phyloP scores from a whole-genome alignment of 2,888 invertebrate species.

The Cantharis lateralis region DNA sequence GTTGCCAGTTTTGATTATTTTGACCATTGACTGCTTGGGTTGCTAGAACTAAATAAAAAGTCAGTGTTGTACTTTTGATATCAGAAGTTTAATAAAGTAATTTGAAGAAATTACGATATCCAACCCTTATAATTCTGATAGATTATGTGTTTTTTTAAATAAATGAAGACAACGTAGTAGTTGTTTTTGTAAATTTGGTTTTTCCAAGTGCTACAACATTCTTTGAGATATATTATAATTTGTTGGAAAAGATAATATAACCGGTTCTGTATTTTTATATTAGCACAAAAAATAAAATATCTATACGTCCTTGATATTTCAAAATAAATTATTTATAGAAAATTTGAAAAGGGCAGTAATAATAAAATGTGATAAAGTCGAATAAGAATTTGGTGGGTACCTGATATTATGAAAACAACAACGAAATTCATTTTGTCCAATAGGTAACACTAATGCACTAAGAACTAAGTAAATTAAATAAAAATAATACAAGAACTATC shows the following conservation, averaged over 20 bases:
- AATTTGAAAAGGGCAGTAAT: neutral
- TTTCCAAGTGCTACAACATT: slow-evolving; percentile 16
- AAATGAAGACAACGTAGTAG: neutral
- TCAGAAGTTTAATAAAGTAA: neutral
- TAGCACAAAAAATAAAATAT: slow-evolving; percentile 1
- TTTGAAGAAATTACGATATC: neutral
- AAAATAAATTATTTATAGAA: slow-evolving; percentile 1
- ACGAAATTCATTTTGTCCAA: slow-evolving; percentile 10
- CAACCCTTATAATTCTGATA: neutral
- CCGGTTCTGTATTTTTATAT: slow-evolving; percentile 11
- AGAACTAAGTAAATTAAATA: neutral
- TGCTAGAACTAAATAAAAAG: slow-evolving; percentile 4
- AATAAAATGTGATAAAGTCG: neutral
- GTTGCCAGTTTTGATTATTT: neutral
- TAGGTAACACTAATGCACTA: neutral
- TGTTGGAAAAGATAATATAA: slow-evolving; percentile 13
- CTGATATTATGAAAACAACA: slow-evolving; percentile 10
- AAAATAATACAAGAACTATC: slow-evolving; percentile 2
- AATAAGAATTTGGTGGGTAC: slow-evolving; percentile 2
- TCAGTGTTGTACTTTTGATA: neutral
- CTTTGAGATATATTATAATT: neutral
- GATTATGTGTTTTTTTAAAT: neutral
- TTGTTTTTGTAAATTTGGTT: slow-evolving; percentile 16
- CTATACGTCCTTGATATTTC: slow-evolving; percentile 16
- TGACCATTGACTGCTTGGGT: neutral